These are phyloP conservation scores for Ariolimax columbianus DNA, from an alignment of 2,888 invertebrate species.

Conservation along the genomic window DNA sequence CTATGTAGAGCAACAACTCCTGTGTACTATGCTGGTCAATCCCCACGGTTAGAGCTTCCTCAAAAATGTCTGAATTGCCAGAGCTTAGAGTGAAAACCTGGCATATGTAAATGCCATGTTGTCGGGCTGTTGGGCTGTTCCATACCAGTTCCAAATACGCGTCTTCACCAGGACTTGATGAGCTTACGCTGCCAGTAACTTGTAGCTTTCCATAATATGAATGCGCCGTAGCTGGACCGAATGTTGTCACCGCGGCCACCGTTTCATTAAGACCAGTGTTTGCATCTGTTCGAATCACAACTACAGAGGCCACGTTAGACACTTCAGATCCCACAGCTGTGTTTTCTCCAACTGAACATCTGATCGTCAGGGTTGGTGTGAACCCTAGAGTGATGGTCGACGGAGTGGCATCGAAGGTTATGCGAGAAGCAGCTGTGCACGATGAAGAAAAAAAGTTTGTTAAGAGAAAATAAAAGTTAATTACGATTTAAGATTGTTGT, in stretches of 20 bases:
- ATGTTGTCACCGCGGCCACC: background rate
- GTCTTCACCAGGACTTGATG: background rate
- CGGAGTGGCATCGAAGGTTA: background rate
- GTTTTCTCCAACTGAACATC: background rate
- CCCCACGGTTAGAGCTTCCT: background rate
- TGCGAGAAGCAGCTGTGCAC: background rate
- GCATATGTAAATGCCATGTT: slow-evolving; percentile 3
- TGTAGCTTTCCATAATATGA: background rate
- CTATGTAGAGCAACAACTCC: slow-evolving; percentile 11
- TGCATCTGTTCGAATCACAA: background rate
- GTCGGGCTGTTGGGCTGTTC: background rate
- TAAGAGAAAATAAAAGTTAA: too few species aligned
- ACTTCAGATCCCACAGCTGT: background rate
- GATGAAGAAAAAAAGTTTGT: too few species aligned
- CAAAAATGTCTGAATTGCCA: background rate
- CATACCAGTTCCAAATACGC: slow-evolving; percentile 18
- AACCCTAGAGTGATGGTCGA: slow-evolving; percentile 2
- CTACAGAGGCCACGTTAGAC: background rate
- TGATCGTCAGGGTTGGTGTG: slow-evolving; percentile 1
- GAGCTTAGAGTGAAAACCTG: background rate
- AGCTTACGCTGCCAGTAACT: background rate
- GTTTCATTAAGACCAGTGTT: slow-evolving; percentile 14
- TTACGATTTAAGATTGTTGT: too few species aligned
- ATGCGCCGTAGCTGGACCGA: background rate
- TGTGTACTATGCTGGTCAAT: background rate